phyloP scores from a whole-genome alignment of 2,888 invertebrate genomes.

The Drosophila neonasuta region DNA sequence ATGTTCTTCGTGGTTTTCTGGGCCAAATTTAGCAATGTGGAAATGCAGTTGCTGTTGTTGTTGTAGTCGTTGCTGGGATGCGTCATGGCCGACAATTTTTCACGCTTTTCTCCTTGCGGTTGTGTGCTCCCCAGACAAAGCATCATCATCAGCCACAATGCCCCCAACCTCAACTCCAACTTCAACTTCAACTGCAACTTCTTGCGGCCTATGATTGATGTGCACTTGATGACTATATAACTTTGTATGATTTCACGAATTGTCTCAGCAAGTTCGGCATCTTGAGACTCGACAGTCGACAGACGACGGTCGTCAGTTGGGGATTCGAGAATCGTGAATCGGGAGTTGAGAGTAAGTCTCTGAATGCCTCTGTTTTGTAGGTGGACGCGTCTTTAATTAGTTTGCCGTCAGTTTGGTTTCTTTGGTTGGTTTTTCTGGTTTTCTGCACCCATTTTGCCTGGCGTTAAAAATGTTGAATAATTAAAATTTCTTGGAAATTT shows the following conservation, averaged over 20 bases:
- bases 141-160: slow-evolving; percentile 34
- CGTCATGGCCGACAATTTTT: slow-evolving; percentile 77
- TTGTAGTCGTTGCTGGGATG: slow-evolving; percentile 31
- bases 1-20: slow-evolving; percentile 40
- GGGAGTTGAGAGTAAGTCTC: slow-evolving; percentile 3
- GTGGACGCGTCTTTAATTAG: slow-evolving; percentile 76
- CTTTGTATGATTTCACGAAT: slow-evolving; percentile 73
- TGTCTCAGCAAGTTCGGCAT: slow-evolving; percentile 24
- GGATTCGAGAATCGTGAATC: not conserved
- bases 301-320: not conserved
- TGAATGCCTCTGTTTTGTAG: slow-evolving; percentile 55
- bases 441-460: slow-evolving; percentile 61
- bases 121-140: slow-evolving; percentile 52
- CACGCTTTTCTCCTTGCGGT: slow-evolving; percentile 73
- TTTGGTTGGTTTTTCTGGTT: slow-evolving; percentile 25
- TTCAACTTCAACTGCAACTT: slow-evolving; percentile 38
- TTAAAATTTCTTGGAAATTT: slow-evolving; percentile 75
- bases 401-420: slow-evolving; percentile 50
- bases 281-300: slow-evolving; percentile 17
- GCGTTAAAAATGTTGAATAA: slow-evolving; percentile 76
- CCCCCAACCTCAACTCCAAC: slow-evolving; percentile 9
- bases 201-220: slow-evolving; percentile 77
- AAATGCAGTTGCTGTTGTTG: slow-evolving; percentile 54
- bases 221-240: slow-evolving; percentile 79
- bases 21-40: slow-evolving; percentile 70